Evolutionary conservation across 2,888 invertebrate species (phyloP), one percentile per base, ranked within the genome.

Genomic region (Bimastos eiseni): DNA sequence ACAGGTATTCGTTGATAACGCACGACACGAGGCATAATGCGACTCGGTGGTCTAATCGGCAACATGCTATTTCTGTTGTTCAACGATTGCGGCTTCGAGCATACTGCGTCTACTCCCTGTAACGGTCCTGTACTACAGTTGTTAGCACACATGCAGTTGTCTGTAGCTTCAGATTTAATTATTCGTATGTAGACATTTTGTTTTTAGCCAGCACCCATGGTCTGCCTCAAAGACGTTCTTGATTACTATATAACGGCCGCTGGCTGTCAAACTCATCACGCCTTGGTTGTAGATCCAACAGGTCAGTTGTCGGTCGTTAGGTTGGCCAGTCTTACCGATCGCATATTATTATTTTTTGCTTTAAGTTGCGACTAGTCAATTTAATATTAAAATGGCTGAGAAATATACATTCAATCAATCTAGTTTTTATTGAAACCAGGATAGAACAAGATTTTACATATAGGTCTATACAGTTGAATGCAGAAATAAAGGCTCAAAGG

Each of bases 131-230:
- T 19, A 13, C n/a, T n/a, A 44, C 19, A 1, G 21, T 49, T 49
- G 21, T 49, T 49, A 1, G 21, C 49, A 21, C 49, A 49, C 49
- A n/a, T n/a, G n/a, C n/a, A 3, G 24, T 49, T 19, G 21, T 21
- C 19, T 21, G 49, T 5, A 19, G 21, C 49, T 19, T 49, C 49
- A 49, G 49, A 21, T 24, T 49, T 21, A 21, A 49, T 15, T 41
- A 41, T 6, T 41, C 41, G 15, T 15, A 41, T 41, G 41, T 15
- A 41, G 6, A 41, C 41, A 41, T 37, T 34, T 86, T 86, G 36
- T 86, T 86, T 86, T 34, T 8, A 86, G 86, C 86, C 86, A 36
- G 34, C 86, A 11, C 86, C 86, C 19, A 86, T 86, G 86, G 21
- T 36, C 21, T 34, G 86, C 11, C 86, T 86, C 86, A 11, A 86